Evolutionary conservation across 2,113 vertebrate species (phyloP), one percentile per base, ranked within the genome.

Genomic region (Spilogale gracilis): DNA sequence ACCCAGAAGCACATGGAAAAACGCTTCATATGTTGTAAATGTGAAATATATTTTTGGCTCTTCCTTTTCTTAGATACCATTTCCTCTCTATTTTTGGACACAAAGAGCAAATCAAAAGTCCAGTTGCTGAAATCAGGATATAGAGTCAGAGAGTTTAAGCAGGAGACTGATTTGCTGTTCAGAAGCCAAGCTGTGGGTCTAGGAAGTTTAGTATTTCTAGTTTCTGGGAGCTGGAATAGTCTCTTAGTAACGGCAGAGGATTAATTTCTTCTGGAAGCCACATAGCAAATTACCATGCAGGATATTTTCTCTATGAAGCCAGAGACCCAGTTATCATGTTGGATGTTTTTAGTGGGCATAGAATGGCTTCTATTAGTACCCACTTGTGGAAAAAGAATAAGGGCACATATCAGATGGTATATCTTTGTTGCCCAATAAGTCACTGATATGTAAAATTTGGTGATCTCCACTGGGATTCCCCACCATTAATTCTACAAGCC

Each of bases 391-490:
- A 85, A 88, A 89, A 88, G 81, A 95, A 80, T 17, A 81, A 78
- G 52, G 48, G 52, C 10, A 90, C 30, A 12, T 52, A 67, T 45
- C 83, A 92, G 74, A 76, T 43, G 27, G 54, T 63, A 30, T 18
- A 58, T 88, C 50, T 79, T 91, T 63, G n/a, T 89, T 94, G 94
- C 61, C 32, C 54, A 89, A 54, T 93, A 96, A 91, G 82, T 97
- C 95, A 95, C 7, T 65, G 67, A 60, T 85, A 73, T 32, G 97
- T 97, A 85, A 96, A 98, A 86, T 86, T 94, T 86, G 98, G 98
- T 98, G 93, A 97, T 98, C 97, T 97, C 98, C 98, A 54, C 0
- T 89, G 98, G 98, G 95, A 98, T 98, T 98, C 97, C 98, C 98
- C 98, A 87, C 74, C 73, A 91, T 96, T 79, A 83, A 56, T 76